Conservation (phyloP, 2,888 invertebrate species). For the Phlogophora meticulosa region DNA sequence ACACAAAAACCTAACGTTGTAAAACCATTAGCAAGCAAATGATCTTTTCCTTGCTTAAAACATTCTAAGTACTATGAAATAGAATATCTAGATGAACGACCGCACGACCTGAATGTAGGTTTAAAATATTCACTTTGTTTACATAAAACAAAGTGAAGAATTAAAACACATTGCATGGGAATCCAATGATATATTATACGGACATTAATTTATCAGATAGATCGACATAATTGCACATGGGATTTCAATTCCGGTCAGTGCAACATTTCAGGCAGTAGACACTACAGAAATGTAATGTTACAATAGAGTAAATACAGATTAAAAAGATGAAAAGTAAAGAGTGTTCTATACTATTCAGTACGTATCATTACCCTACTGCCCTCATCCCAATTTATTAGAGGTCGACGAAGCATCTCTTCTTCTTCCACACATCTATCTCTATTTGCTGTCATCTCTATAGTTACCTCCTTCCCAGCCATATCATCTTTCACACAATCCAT, state of each 20-base stretch:
- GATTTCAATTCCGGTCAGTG: slow-evolving; percentile 22
- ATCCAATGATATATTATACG: slow-evolving; percentile 24
- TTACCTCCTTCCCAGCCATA: too few species aligned
- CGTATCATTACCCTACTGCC: too few species aligned
- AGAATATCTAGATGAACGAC: slow-evolving; percentile 71
- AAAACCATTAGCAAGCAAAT: slow-evolving; percentile 56
- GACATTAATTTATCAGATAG: slow-evolving; percentile 38
- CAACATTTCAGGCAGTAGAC: slow-evolving; percentile 35
- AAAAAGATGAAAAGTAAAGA: too few species aligned
- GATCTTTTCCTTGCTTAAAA: slow-evolving; percentile 56
- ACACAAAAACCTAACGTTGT: slow-evolving; percentile 26
- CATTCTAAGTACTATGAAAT: slow-evolving; percentile 60
- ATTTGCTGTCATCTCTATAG: too few species aligned
- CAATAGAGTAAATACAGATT: slow-evolving; percentile 12
- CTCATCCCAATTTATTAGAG: too few species aligned
- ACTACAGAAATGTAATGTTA: slow-evolving; percentile 18
- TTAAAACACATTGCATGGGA: neutral
- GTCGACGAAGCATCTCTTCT: too few species aligned
- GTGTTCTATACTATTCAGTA: too few species aligned
- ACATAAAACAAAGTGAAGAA: slow-evolving; percentile 19
- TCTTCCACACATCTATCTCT: too few species aligned
- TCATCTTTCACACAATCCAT: too few species aligned
- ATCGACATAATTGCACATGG: slow-evolving; percentile 34
- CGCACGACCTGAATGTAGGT: slow-evolving; percentile 69
- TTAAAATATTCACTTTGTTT: slow-evolving; percentile 43